These are phyloP conservation scores for Caloenas nicobarica DNA, from an alignment of 2,113 vertebrate genomes.

Conservation along the genomic window DNA sequence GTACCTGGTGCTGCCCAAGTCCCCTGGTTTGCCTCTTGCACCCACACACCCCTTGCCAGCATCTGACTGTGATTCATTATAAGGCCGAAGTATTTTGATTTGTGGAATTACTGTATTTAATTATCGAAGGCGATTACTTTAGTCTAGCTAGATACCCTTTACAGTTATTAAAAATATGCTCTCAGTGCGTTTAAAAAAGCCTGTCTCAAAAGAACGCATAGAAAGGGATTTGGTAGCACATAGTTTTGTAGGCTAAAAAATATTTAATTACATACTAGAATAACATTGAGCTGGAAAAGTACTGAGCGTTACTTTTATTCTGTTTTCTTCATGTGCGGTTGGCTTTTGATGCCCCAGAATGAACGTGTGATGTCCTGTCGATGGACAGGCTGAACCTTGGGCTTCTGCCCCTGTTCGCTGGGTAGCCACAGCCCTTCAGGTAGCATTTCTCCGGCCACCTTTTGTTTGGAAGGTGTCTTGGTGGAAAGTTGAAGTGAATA, in stretches of 20 bases:
- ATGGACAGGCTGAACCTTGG: background rate
- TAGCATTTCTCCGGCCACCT: background rate
- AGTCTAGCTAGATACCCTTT: background rate
- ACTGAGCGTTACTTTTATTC: background rate
- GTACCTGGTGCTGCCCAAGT: rapidly evolving
- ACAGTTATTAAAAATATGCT: background rate
- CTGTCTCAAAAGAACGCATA: background rate
- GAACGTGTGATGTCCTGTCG: background rate
- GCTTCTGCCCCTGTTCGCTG: rapidly evolving
- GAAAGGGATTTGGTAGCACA: background rate
- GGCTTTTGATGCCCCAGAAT: background rate
- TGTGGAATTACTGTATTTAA: background rate
- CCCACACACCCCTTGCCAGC: background rate
- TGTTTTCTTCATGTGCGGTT: background rate
- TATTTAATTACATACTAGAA: background rate
- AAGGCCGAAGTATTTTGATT: background rate
- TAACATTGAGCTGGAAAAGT: background rate
- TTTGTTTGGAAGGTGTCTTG: background rate
- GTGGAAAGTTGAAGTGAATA: background rate
- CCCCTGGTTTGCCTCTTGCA: background rate
- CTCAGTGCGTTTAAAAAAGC: background rate
- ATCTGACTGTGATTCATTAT: background rate
- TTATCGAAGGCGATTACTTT: background rate
- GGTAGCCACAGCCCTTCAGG: background rate
- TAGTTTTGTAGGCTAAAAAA: background rate